These are phyloP conservation scores for Pentalonia nigronervosa DNA, from an alignment of 1,140 invertebrate species.

Conservation along the genomic window DNA sequence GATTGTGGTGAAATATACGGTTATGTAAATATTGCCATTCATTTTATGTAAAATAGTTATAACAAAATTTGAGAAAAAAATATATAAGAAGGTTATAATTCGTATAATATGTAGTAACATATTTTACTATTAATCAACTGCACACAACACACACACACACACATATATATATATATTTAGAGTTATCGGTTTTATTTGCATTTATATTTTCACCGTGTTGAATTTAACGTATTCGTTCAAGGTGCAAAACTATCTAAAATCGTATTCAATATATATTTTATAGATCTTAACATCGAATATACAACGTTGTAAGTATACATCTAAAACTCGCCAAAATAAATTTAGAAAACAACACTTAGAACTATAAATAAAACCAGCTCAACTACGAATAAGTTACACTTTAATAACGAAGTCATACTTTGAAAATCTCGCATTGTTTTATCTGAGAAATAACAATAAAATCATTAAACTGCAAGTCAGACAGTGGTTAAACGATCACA, in stretches of 20 bases:
- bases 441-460: neutral
- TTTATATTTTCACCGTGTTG: neutral
- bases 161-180: neutral
- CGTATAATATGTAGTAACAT: neutral
- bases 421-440: neutral
- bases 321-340: neutral
- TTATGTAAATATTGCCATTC: slow-evolving; percentile 29
- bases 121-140: neutral
- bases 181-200: neutral
- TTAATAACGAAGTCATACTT: neutral
- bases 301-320: neutral
- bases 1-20: slow-evolving; percentile 17
- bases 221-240: neutral
- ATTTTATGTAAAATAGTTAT: slow-evolving; percentile 27
- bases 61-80: neutral
- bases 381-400: neutral
- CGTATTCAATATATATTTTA: neutral
- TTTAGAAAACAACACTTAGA: neutral
- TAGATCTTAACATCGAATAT: neutral
- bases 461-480: neutral
- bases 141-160: too few relatives aligned
- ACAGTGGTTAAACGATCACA: too few relatives aligned
- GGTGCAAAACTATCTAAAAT: neutral
- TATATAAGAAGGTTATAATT: slow-evolving; percentile 21
- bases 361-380: neutral